Conservation (phyloP, 2,888 invertebrate species). For the Sericinus montela region DNA sequence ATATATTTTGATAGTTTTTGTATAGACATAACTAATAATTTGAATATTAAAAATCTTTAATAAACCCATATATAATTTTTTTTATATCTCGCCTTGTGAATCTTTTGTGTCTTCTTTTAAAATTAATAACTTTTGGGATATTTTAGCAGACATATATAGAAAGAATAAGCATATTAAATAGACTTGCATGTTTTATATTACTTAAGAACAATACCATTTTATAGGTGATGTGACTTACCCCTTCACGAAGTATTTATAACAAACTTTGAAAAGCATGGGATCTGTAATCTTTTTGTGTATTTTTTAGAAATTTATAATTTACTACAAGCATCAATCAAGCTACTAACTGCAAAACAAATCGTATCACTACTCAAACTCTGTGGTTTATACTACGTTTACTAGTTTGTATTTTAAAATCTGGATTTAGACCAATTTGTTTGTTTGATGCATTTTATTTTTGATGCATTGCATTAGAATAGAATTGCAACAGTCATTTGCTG, state of each 20-base stretch:
- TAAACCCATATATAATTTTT: too few relatives aligned
- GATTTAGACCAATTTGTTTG: conserved; percentile 13
- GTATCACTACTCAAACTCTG: neutral
- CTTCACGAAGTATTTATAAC: conserved; percentile 11
- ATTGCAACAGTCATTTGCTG: conserved; percentile 16
- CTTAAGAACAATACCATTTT: neutral
- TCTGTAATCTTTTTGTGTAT: too few relatives aligned
- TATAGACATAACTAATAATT: too few relatives aligned
- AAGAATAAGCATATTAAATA: neutral
- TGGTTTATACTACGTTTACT: too few relatives aligned
- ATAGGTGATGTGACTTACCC: conserved; percentile 15
- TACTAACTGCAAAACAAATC: conserved; percentile 4
- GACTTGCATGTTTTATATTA: neutral
- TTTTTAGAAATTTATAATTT: too few relatives aligned
- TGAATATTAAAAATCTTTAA: too few relatives aligned
- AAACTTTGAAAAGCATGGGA: conserved; percentile 1
- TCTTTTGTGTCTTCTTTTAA: neutral
- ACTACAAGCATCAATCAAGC: neutral
- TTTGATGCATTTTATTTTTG: conserved; percentile 15
- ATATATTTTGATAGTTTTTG: too few relatives aligned
- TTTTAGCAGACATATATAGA: neutral
- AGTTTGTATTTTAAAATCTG: conserved; percentile 4
- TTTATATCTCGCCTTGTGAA: neutral
- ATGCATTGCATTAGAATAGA: conserved; percentile 13
- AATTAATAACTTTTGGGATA: neutral